Percentiles rank a stretch among this genome's conserved stretches.
Evolutionary conservation across 2,888 invertebrate species (phyloP).

Genomic region (Stenodema calcarata): DNA sequence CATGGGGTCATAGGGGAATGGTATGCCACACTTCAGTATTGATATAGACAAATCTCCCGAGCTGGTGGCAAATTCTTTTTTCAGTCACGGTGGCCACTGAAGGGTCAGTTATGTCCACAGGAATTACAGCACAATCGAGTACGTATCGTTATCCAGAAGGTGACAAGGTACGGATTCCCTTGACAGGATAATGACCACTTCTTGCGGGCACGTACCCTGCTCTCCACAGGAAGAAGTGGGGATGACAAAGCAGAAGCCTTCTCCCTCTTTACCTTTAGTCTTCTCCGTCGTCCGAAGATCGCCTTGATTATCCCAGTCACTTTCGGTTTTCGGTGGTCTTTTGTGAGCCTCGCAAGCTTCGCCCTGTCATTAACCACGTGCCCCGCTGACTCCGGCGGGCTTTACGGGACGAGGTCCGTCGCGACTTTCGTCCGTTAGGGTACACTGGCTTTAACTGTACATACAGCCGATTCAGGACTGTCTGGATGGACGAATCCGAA

Average conservation of each 20-base stretch:
- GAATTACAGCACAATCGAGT: background rate
- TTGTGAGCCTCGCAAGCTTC: background rate
- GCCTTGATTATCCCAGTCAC: conserved; percentile 23
- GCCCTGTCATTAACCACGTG: conserved; percentile 32
- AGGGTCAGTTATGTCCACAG: background rate
- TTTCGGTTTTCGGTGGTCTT: conserved; percentile 19
- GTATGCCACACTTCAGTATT: too few species aligned
- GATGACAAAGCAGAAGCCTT: conserved; percentile 17
- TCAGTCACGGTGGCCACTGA: background rate
- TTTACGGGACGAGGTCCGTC: background rate
- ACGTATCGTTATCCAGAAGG: background rate
- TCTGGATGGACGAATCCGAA: too few species aligned
- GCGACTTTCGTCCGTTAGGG: background rate
- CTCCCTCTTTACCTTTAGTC: background rate
- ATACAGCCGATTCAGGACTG: background rate
- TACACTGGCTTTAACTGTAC: background rate
- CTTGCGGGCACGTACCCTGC: background rate
- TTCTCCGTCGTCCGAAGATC: background rate
- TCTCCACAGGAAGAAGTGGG: background rate
- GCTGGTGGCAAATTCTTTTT: background rate
- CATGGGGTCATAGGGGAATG: too few species aligned
- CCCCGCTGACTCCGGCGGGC: background rate
- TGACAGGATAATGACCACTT: conserved; percentile 31
- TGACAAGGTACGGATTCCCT: background rate
- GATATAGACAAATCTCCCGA: too few species aligned